These are phyloP conservation scores for Thera obeliscata DNA, from an alignment of 2,888 invertebrate genomes.

Conservation along the genomic window DNA sequence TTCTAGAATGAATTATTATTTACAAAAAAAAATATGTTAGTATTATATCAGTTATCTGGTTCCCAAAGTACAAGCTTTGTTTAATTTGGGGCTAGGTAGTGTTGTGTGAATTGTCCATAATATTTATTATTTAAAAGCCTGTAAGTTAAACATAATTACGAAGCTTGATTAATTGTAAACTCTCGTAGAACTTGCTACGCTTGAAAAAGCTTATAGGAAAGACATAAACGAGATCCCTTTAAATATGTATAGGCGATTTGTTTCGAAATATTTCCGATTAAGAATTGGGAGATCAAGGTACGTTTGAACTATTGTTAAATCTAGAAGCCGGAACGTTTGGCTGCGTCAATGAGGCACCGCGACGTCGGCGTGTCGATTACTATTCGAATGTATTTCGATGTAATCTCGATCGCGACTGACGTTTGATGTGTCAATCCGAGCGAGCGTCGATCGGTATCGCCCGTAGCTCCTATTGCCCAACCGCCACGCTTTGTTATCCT, in stretches of 20 bases:
- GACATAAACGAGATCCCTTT: constrained; percentile 12
- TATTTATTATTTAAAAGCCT: too few species aligned
- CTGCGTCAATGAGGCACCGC: constrained; percentile 64
- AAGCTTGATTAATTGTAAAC: background rate
- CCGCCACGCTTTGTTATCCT: constrained; percentile 79
- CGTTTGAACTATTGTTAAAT: constrained; percentile 10
- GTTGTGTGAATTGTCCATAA: too few species aligned
- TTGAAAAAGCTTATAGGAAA: constrained; percentile 16
- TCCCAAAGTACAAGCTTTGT: too few species aligned
- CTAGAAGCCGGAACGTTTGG: constrained; percentile 55
- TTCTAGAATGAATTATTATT: too few species aligned
- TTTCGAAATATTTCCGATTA: background rate
- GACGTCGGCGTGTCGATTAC: constrained; percentile 75
- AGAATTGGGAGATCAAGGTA: background rate
- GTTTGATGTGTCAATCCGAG: constrained; percentile 81
- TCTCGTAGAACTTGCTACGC: constrained; percentile 19
- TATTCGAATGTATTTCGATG: constrained; percentile 73
- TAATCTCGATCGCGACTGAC: constrained; percentile 70
- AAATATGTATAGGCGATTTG: background rate
- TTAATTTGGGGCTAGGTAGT: too few species aligned
- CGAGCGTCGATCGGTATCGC: constrained; percentile 72
- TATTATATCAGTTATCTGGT: too few species aligned
- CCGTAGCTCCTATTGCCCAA: constrained; percentile 79
- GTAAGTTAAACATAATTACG: too few species aligned
- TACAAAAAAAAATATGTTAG: too few species aligned